These are phyloP conservation scores for Drosophila elegans DNA, from an alignment of 1,140 invertebrate genomes.

Conservation along the genomic window DNA sequence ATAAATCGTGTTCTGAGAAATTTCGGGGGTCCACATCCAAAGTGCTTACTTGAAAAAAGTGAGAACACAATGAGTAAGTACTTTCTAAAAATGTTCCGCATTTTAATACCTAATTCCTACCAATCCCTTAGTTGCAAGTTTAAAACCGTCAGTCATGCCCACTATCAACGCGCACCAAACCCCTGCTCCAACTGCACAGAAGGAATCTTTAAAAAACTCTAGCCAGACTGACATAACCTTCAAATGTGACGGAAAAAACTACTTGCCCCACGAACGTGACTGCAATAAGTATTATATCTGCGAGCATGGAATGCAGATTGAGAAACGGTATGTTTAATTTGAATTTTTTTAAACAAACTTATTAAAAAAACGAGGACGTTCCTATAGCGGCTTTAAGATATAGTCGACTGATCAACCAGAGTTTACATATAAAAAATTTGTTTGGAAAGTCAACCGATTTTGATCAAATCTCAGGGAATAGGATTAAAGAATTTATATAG, in stretches of 20 bases:
- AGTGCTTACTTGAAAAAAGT: conserved; percentile 66
- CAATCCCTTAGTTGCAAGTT: conserved; percentile 38
- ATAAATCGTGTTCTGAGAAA: conserved; percentile 90
- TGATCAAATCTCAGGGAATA: no score
- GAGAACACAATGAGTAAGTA: conserved; percentile 71
- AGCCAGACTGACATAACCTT: conserved; percentile 65
- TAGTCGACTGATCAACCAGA: no score
- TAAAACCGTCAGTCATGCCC: conserved; percentile 37
- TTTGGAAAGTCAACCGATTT: no score
- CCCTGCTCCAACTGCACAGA: neutral
- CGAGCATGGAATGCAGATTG: conserved; percentile 88
- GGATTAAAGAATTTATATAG: no score
- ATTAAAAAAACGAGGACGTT: no score
- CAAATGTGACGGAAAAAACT: conserved; percentile 87
- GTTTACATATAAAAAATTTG: no score
- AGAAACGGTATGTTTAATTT: conserved; percentile 84
- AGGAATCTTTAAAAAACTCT: conserved; percentile 12
- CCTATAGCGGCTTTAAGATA: no score
- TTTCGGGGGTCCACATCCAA: conserved; percentile 85
- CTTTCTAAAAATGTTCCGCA: neutral
- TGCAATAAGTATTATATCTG: conserved; percentile 93
- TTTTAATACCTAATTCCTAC: neutral
- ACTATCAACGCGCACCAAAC: conserved; percentile 39
- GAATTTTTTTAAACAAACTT: neutral
- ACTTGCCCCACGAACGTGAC: conserved; percentile 88